A percentile compares a stretch with the other conserved stretches of the same genome.
Evolutionary conservation across 2,797 vertebrate species (phyloP).

Genomic region (Lutra lutra): DNA sequence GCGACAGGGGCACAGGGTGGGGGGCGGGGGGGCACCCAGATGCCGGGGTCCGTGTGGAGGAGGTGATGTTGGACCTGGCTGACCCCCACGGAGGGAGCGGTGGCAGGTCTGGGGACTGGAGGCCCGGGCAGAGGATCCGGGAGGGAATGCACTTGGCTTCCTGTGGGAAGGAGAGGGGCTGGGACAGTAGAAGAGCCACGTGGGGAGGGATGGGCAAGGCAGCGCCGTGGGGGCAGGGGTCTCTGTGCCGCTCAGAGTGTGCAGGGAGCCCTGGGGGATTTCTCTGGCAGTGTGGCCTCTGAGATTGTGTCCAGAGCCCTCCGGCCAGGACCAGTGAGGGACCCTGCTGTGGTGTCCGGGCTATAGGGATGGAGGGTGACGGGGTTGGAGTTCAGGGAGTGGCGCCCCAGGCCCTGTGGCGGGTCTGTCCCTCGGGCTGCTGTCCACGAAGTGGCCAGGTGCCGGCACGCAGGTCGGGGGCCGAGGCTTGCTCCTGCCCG

Average conservation of each 20-base stretch:
- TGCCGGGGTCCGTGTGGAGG: neutral
- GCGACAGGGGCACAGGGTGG: neutral
- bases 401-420: neutral
- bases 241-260: neutral
- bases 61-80: accelerated
- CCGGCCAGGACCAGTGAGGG: neutral
- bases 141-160: neutral
- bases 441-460: accelerated
- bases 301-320: neutral
- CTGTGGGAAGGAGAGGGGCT: no score
- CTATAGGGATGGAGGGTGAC: neutral
- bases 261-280: neutral
- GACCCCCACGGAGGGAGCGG: neutral
- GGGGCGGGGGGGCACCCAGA: neutral
- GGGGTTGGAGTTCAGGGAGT: neutral
- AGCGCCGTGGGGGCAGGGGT: neutral
- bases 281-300: neutral
- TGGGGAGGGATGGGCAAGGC: neutral
- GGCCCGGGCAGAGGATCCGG: neutral
- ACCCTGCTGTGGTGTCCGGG: accelerated
- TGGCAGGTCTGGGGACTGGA: neutral
- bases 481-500: accelerated
- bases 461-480: neutral
- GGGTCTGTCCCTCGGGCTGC: neutral
- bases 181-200: neutral